These are phyloP conservation scores for Liopterus haemorrhoidalis DNA, from an alignment of 2,888 invertebrate genomes.

Conservation along the genomic window DNA sequence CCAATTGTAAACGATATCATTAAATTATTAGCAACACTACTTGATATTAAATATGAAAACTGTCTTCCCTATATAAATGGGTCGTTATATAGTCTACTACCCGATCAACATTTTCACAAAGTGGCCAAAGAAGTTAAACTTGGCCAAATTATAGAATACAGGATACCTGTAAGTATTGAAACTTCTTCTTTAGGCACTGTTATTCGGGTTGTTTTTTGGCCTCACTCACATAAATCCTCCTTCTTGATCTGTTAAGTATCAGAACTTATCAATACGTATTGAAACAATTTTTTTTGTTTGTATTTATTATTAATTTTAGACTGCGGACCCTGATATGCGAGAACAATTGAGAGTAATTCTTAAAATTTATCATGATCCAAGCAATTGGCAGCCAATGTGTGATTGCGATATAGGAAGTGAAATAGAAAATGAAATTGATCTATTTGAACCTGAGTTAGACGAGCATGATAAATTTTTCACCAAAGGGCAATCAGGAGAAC, in stretches of 20 bases:
- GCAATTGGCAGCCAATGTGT: conserved; percentile 19
- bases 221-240: too few species aligned
- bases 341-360: conserved; percentile 31
- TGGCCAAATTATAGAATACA: conserved; percentile 27
- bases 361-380: conserved; percentile 26
- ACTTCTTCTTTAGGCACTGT: too few species aligned
- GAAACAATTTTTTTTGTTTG: not conserved
- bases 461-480: conserved; percentile 14
- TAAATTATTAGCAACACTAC: conserved; percentile 34
- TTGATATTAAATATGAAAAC: conserved; percentile 35
- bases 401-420: conserved; percentile 27
- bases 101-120: conserved; percentile 47
- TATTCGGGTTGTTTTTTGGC: too few species aligned
- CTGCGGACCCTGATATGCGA: conserved; percentile 28
- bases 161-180: conserved; percentile 26
- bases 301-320: conserved; percentile 20
- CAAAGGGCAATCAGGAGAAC: conserved; percentile 12
- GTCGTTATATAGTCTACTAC: conserved; percentile 45
- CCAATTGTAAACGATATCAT: conserved; percentile 33
- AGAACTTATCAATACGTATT: not conserved
- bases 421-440: conserved; percentile 31
- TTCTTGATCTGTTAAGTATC: conserved; percentile 2
- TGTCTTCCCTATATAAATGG: conserved; percentile 43
- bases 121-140: conserved; percentile 43
- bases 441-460: conserved; percentile 32